Evolutionary conservation across 1,140 invertebrate genomes (phyloP).

Genomic region (Copidosoma floridanum): DNA sequence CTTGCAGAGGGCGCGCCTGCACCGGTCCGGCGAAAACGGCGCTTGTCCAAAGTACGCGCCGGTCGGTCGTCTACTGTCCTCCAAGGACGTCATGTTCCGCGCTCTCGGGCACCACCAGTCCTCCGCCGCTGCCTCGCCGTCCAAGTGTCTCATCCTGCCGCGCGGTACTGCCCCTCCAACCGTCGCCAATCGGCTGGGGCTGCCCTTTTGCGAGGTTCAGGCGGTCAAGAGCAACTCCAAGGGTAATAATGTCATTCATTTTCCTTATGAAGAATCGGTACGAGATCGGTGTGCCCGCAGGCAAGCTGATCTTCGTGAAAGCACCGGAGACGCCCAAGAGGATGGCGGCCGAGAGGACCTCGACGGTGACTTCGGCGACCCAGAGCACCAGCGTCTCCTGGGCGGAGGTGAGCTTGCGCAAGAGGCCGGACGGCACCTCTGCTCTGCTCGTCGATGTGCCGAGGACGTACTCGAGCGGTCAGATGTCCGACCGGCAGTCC

Average conservation of each 20-base stretch:
- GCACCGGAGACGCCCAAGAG: conserved; percentile 20
- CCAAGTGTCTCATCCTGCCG: conserved; percentile 12
- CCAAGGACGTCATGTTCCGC: background rate
- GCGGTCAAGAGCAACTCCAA: conserved; percentile 12
- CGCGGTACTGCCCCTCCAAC: background rate
- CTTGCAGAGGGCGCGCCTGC: background rate
- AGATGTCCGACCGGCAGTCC: background rate
- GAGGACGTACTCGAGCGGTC: background rate
- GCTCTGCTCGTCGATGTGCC: background rate
- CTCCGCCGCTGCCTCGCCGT: background rate
- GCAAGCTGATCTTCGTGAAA: conserved; percentile 23
- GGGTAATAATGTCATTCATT: background rate
- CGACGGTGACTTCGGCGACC: background rate
- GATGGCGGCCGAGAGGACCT: background rate
- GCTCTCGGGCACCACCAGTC: background rate
- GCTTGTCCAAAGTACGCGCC: background rate
- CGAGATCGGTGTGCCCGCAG: too few species aligned
- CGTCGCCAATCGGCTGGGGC: too few species aligned
- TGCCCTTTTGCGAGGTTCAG: conserved; percentile 19
- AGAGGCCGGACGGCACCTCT: background rate
- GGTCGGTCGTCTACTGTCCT: background rate
- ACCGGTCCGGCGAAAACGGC: background rate
- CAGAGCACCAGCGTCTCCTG: background rate
- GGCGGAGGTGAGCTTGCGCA: conserved; percentile 1
- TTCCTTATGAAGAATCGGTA: too few species aligned